phyloP scores from a whole-genome alignment of 2,113 vertebrate genomes.

The Pelecanoides urinatrix region DNA sequence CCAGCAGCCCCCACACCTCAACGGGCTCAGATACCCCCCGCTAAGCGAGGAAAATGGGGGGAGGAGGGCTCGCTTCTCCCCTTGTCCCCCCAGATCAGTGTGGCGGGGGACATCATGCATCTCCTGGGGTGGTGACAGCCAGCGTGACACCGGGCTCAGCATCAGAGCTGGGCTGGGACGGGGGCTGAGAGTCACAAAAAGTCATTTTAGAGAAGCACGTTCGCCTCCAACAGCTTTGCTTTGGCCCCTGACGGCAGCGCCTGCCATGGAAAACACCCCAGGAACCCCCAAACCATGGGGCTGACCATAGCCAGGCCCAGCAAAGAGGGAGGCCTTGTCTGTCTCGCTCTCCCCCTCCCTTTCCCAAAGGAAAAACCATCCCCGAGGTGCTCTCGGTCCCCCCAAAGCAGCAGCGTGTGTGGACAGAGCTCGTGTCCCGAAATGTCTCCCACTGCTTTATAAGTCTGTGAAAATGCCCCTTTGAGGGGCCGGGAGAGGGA shows the following conservation, averaged over 20 bases:
- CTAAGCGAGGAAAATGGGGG: fast-evolving
- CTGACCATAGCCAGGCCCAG: fast-evolving
- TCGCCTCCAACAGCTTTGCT: neutral
- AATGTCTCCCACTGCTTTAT: fast-evolving
- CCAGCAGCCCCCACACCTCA: neutral
- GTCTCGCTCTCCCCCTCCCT: neutral
- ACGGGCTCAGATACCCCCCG: fast-evolving
- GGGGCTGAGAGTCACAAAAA: neutral
- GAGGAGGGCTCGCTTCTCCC: neutral
- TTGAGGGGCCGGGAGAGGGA: neutral
- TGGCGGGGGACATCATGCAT: fast-evolving
- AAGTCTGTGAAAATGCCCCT: neutral
- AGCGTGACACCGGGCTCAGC: fast-evolving
- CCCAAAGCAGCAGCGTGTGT: neutral
- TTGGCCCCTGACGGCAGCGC: fast-evolving
- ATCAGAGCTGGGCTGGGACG: neutral
- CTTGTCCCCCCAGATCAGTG: too few species aligned
- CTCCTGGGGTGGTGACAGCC: neutral
- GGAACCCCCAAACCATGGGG: neutral
- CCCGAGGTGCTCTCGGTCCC: neutral
- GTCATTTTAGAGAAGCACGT: neutral
- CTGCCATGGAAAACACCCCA: neutral
- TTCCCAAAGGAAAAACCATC: neutral
- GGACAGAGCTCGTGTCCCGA: fast-evolving
- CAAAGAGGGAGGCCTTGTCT: neutral